These are phyloP conservation scores for Hydrochoerus hydrochaeris DNA, from an alignment of 2,113 vertebrate species.

Conservation along the genomic window DNA sequence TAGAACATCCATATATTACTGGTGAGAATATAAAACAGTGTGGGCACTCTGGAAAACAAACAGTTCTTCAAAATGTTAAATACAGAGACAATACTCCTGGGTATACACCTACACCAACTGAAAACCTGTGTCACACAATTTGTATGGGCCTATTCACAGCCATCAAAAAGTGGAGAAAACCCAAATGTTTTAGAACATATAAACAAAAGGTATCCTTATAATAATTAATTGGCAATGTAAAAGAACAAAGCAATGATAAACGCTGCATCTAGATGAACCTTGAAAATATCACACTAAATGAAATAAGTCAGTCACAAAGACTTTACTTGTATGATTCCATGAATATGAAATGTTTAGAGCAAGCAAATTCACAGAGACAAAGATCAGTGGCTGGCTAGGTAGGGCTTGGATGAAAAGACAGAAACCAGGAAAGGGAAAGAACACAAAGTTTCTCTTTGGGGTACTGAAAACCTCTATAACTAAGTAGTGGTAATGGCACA, in stretches of 20 bases:
- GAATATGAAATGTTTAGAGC: not conserved
- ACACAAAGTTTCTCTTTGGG: not conserved
- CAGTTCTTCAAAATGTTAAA: not conserved
- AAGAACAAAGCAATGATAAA: not conserved
- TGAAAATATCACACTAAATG: not conserved
- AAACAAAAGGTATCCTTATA: not conserved
- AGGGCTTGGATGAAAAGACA: not conserved
- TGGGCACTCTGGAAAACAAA: not conserved
- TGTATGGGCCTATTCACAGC: not conserved
- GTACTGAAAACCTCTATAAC: slow-evolving; percentile 3
- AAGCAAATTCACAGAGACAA: not conserved
- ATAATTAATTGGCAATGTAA: not conserved
- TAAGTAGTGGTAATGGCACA: not conserved
- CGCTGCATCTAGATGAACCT: not conserved
- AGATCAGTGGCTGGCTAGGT: not conserved
- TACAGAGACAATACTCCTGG: not conserved
- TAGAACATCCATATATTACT: not conserved
- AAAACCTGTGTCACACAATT: not conserved
- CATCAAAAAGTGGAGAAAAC: not conserved
- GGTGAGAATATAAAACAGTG: not conserved
- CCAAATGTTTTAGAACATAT: not conserved
- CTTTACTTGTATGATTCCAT: not conserved
- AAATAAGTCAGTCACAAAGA: not conserved
- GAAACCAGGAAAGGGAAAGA: not conserved
- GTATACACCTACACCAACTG: not conserved